A percentile compares a stretch with the other conserved stretches of the same genome.
These are phyloP conservation scores for Ypsolopha scabrella DNA, from an alignment of 2,888 invertebrate species.

Conservation along the genomic window DNA sequence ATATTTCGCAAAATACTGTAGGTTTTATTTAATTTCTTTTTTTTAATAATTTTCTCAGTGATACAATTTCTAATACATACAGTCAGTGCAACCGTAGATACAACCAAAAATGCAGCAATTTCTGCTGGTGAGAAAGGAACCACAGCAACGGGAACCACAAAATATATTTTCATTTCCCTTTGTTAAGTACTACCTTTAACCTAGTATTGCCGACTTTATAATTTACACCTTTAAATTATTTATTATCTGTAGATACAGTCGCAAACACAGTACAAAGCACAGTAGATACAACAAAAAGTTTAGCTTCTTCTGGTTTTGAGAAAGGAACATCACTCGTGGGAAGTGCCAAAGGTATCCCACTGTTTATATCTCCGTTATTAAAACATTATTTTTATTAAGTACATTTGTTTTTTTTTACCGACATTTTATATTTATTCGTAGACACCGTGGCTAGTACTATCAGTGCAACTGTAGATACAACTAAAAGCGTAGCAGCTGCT, in stretches of 20 bases:
- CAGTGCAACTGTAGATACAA: constrained; percentile 23
- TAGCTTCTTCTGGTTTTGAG: constrained; percentile 10
- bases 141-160: too few relatives aligned
- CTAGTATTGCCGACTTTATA: too few relatives aligned
- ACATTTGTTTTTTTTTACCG: too few relatives aligned
- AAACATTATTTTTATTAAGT: background rate
- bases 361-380: background rate
- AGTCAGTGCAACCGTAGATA: background rate
- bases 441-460: constrained; percentile 24
- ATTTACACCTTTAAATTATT: background rate
- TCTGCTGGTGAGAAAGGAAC: background rate
- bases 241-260: constrained; percentile 9
- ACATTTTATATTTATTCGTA: constrained; percentile 15
- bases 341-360: constrained; percentile 10
- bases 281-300: constrained; percentile 10
- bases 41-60: background rate
- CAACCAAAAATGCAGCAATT: background rate
- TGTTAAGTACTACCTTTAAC: too few relatives aligned
- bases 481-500: constrained; percentile 19
- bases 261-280: constrained; percentile 10
- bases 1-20: background rate
- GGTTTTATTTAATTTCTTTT: background rate
- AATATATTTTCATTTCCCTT: too few relatives aligned
- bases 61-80: background rate
- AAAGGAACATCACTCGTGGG: constrained; percentile 9